Evolutionary conservation across 2,888 invertebrate species (phyloP), one percentile per base, ranked within the genome.

Genomic region (Biston stratarius): DNA sequence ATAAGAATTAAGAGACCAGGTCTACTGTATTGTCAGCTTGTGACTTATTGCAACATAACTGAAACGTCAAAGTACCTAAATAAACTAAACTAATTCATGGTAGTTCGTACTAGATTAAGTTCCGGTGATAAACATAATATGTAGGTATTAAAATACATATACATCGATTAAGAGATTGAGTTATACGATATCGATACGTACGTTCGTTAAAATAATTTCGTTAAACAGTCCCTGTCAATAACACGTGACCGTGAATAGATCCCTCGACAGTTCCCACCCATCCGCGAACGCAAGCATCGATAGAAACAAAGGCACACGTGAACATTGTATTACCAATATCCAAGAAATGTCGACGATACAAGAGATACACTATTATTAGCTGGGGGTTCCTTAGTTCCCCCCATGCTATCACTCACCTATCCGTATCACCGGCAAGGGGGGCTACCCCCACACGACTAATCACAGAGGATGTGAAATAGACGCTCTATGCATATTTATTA

Each of bases 401-500:
- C 91, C 89, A 86, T 83, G 90, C 89, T 92, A 92, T 92, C 92
- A 91, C 90, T 92, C 93, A 94, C 92, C 91, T 92, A 91, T 89
- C 89, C 86, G 90, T 90, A 89, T 90, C 91, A 88, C 85, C 81
- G 79, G 74, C 73, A 77, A 77, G 83, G 81, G 84, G 84, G 81
- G 79, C 67, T 69, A 81, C 59, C 87, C 87, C 86, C 86, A 84
- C 83, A 81, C 87, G 85, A 91, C 93, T 94, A 93, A 93, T 93
- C 94, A 94, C 92, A 84, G 91, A 92, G 93, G 91, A 91, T 91
- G 92, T 85, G 89, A 86, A 85, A 90, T 88, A 89, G 91, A 93
- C 93, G 92, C 89, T 91, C 88, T 90, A 92, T 93, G 94, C 94
- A 94, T 94, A 94, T 93, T 94, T 92, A 94, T 93, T 88, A 90